A percentile compares a stretch with the other conserved stretches of the same genome.
Conservation (phyloP, 2,888 invertebrate species). For the Teleogryllus oceanicus region DNA sequence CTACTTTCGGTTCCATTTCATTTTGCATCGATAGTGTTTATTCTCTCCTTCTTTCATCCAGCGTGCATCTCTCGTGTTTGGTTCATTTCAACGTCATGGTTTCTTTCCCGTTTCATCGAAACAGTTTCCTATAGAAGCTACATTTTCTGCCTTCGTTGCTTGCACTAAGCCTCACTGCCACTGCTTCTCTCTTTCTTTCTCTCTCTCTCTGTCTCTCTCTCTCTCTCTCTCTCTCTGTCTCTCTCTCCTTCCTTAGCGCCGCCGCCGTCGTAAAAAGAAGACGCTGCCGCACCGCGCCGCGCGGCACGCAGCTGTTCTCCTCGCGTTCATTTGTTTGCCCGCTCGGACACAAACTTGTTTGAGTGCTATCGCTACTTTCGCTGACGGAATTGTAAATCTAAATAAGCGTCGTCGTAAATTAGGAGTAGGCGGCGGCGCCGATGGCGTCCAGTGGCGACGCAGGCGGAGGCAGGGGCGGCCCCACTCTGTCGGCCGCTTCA, state of each 20-base stretch:
- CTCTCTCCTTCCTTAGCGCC: neutral
- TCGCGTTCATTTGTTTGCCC: neutral
- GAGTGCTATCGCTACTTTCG: conserved; percentile 18
- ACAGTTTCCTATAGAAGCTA: no score
- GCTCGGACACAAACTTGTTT: neutral
- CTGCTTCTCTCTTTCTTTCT: no score
- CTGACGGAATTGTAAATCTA: conserved; percentile 24
- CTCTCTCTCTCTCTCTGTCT: neutral
- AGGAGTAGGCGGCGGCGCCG: conserved; percentile 21
- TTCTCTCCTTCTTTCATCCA: no score
- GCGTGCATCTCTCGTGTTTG: no score
- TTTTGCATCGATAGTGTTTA: no score
- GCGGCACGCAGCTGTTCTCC: neutral
- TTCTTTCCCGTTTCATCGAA: no score
- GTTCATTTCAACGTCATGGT: no score
- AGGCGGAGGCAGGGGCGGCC: neutral
- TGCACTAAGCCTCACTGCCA: no score
- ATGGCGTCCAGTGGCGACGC: neutral
- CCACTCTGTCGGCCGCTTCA: neutral
- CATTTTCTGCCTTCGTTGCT: no score
- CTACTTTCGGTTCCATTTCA: no score
- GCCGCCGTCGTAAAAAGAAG: neutral
- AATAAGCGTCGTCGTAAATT: conserved; percentile 23
- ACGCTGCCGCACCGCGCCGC: neutral
- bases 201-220: neutral